Conservation (phyloP, 1,140 invertebrate species). For the Cotesia vestalis region DNA sequence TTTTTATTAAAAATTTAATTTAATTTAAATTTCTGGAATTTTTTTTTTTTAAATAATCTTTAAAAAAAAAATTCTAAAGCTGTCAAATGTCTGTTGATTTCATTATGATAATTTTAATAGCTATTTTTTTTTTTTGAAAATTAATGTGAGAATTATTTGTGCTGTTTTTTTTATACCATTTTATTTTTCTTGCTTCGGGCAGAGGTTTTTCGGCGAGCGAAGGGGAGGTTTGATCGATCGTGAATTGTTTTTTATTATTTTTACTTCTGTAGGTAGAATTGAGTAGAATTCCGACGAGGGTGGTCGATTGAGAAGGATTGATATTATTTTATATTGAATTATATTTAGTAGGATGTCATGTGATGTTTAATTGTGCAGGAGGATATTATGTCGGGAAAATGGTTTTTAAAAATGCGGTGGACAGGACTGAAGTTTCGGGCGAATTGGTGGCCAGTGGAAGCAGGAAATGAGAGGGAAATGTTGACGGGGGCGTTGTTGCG, state of each 20-base stretch:
- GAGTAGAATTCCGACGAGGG: background rate
- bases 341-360: too few relatives aligned
- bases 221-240: conserved; percentile 39
- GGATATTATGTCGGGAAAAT: too few relatives aligned
- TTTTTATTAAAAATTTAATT: too few relatives aligned
- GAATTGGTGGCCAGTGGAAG: background rate
- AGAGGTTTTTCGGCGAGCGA: conserved; percentile 11
- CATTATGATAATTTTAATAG: background rate
- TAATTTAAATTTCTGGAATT: too few relatives aligned
- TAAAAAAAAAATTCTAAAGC: too few relatives aligned
- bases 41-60: too few relatives aligned
- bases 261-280: conserved; percentile 26
- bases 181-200: conserved; percentile 12
- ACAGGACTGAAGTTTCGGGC: too few relatives aligned
- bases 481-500: conserved; percentile 23
- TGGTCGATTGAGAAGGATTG: too few relatives aligned
- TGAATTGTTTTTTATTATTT: conserved; percentile 35
- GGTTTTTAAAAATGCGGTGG: background rate
- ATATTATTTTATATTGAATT: too few relatives aligned
- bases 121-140: conserved; percentile 2
- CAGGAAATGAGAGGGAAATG: conserved; percentile 32
- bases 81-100: too few relatives aligned
- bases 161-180: background rate
- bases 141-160: too few relatives aligned
- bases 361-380: too few relatives aligned